Evolutionary conservation across 2,888 invertebrate species (phyloP), one percentile per base, ranked within the genome.

Genomic region (Petrolisthes manimaculis): DNA sequence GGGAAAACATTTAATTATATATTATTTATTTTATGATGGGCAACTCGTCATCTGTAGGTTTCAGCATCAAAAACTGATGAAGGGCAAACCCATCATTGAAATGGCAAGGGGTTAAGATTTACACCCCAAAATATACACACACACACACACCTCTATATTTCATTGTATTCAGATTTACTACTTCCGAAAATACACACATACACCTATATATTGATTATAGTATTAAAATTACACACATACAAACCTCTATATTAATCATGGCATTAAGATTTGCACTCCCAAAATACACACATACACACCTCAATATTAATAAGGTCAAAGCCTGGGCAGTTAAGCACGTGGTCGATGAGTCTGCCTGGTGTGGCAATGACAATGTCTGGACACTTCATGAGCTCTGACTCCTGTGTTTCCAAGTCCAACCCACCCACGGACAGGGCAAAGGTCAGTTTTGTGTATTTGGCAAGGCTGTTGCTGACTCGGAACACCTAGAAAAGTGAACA

Each of bases 331-430:
- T 99, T 99, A 93, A 97, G 96, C 81, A 99, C 95, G 94, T 99
- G 99, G 94, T 99, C 99, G 91, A 99, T 98, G 71, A 99, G 95
- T 91, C 99, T 96, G 88, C 99, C 99, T 0, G 99, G 99, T 0
- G 99, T 99, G 0, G 99, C 99, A 92, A 99, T 98, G 54, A 99
- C 98, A 92, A 99, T 95, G 93, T 99, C 99, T 0, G 99, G 99
- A 92, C 96, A 97, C 92, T 96, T 96, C 51, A 98, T 95, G 12
- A 97, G 93, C n/a, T 96, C 95, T 84, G 95, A 94, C 94, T 97
- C 97, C 95, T 96, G 93, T 0, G 86, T 91, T 83, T 69, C 97
- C 6, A 97, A 95, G 93, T 97, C 97, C 88, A 97, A 94, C 37
- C 97, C 97, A 92, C 97, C 97, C 55, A 97, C 97, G 1, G 97